These are phyloP conservation scores for Drosophila bifasciata DNA, from an alignment of 1,140 invertebrate genomes.

Conservation along the genomic window DNA sequence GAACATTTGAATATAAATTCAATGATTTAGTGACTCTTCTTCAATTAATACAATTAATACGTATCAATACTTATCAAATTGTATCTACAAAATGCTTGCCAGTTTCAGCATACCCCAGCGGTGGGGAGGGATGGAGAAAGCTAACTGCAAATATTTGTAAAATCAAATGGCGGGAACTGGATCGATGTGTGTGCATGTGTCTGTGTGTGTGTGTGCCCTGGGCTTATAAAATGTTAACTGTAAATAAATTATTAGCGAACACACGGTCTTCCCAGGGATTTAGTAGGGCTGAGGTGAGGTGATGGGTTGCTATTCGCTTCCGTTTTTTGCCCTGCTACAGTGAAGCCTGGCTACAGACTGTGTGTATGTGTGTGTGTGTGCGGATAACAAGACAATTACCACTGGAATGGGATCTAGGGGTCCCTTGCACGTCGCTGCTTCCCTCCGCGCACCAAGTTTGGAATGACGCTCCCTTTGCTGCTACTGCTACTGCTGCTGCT, in stretches of 20 bases:
- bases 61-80: too few relatives aligned
- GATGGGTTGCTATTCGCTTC: conserved; percentile 45
- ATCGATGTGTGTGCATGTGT: conserved; percentile 6
- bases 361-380: conserved; percentile 51
- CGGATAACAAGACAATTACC: conserved; percentile 81
- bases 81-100: neutral
- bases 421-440: neutral
- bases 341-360: conserved; percentile 25
- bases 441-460: conserved; percentile 1
- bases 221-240: conserved; percentile 75
- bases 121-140: conserved; percentile 26
- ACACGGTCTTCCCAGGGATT: conserved; percentile 10
- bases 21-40: too few relatives aligned
- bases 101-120: neutral
- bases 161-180: conserved; percentile 62
- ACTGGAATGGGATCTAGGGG: conserved; percentile 41
- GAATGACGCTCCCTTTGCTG: conserved; percentile 5
- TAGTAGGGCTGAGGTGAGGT: conserved; percentile 20
- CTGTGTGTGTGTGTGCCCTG: conserved; percentile 26
- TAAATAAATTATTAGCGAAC: conserved; percentile 79
- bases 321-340: conserved; percentile 34
- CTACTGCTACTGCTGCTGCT: neutral
- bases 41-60: too few relatives aligned
- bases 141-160: conserved; percentile 70
- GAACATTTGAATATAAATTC: too few relatives aligned